Evolutionary conservation across 2,797 vertebrate species (phyloP), one percentile per base, ranked within the genome.

Genomic region (Gobio occitaniae): DNA sequence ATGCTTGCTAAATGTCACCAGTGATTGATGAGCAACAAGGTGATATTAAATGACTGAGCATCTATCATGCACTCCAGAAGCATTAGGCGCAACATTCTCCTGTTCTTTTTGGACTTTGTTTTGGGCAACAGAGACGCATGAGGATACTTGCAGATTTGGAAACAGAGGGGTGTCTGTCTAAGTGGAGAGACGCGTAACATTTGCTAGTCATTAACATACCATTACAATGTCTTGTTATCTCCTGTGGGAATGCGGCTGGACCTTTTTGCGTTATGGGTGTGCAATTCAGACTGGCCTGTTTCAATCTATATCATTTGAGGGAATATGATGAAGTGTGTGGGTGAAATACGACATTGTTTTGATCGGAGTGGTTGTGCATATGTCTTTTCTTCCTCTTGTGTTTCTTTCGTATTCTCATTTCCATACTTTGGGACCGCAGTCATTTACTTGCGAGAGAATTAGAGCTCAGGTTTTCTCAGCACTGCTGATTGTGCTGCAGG

Each of bases 21-120:
- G 29, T 82, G 86, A 87, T 56, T 71, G 79, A 82, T 87, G 83
- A 85, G 41, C 79, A 82, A 82, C 74, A 61, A 56, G 48, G 47
- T 11, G 56, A 72, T 85, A 71, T 71, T 72, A 78, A 80, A 65
- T 50, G 74, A 85, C 32, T 2, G 36, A 72, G 75, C 70, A 61
- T 47, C 56, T 77, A 77, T 81, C 63, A 47, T 82, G 74, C 11
- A 2, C 65, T 79, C 54, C 36, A 56, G 15, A 36, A 65, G 59
- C 80, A 68, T 63, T 19, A n/a, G 65, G 10, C 29, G 2, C 50
- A 29, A 74, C 25, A 25, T 52, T 47, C 36, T 59, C 50, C 41
- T 41, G 77, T 87, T 13, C 63, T 63, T 81, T 80, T 81, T 71
- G 56, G 0, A 50, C 54, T 63, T 78, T 72, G 56, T 63, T 85